Conservation (phyloP, 1,140 invertebrate genomes). For the Pseudomyrmex dendroicus region DNA sequence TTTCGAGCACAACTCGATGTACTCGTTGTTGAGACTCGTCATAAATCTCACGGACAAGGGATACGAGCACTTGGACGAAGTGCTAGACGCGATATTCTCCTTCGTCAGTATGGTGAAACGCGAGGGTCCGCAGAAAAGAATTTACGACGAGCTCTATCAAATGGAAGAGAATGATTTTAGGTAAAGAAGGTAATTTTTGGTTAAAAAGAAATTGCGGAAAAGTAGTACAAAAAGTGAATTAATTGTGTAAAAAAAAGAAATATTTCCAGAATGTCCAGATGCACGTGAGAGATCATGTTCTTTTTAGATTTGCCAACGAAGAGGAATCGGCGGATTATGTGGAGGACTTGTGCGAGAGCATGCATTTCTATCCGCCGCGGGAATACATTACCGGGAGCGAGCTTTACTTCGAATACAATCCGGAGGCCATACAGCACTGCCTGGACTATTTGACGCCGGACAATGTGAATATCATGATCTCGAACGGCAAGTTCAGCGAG, state of each 20-base stretch:
- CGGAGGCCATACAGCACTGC: conserved; percentile 88
- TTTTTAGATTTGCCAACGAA: conserved; percentile 88
- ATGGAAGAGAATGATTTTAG: conserved; percentile 90
- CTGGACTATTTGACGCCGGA: conserved; percentile 89
- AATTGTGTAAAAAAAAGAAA: neutral
- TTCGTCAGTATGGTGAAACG: conserved; percentile 90
- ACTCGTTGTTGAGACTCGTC: conserved; percentile 90
- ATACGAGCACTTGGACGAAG: conserved; percentile 88
- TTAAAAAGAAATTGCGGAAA: neutral
- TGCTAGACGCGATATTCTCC: conserved; percentile 89
- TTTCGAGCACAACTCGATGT: conserved; percentile 91
- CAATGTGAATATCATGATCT: conserved; percentile 91
- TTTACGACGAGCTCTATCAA: conserved; percentile 90
- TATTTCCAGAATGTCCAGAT: neutral
- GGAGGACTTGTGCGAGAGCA: conserved; percentile 90
- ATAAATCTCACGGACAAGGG: conserved; percentile 93
- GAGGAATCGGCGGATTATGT: conserved; percentile 91
- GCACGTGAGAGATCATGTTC: neutral
- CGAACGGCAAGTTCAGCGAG: conserved; percentile 87
- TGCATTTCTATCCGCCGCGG: conserved; percentile 91
- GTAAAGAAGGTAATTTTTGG: conserved; percentile 50
- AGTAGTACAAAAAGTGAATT: neutral
- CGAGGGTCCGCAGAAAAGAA: conserved; percentile 87
- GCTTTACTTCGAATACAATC: conserved; percentile 92
- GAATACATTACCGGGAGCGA: conserved; percentile 92